These are phyloP conservation scores for Bruchidius siliquastri DNA, from an alignment of 2,888 invertebrate genomes.

Conservation along the genomic window DNA sequence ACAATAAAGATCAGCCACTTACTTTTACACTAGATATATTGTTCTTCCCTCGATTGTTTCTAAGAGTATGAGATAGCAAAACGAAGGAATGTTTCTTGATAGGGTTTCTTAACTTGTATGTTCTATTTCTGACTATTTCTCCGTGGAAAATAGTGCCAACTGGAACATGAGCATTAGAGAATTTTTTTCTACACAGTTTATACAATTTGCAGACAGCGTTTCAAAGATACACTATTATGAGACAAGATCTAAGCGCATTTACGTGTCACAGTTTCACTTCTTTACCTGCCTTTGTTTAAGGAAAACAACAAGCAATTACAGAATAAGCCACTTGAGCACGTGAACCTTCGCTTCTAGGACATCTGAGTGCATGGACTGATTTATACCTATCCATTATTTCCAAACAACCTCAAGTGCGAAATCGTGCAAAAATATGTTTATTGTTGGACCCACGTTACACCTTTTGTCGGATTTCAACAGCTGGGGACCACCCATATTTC, in stretches of 20 bases:
- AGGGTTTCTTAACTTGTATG: too few species aligned
- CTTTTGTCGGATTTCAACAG: background rate
- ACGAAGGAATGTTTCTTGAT: too few species aligned
- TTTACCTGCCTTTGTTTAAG: background rate
- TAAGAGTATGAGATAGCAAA: too few species aligned
- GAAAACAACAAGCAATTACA: constrained; percentile 1
- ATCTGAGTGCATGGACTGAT: background rate
- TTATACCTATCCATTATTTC: background rate
- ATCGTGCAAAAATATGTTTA: constrained; percentile 17
- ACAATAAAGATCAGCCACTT: too few species aligned
- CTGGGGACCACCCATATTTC: constrained; percentile 1
- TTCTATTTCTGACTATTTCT: too few species aligned
- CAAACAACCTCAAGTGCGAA: constrained; percentile 23
- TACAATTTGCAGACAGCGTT: too few species aligned
- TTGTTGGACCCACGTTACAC: background rate
- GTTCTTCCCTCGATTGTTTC: too few species aligned
- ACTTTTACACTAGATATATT: too few species aligned
- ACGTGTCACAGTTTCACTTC: background rate
- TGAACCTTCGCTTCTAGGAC: background rate
- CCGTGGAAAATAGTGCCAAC: too few species aligned
- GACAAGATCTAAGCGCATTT: too few species aligned
- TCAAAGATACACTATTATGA: background rate
- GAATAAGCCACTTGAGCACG: constrained; percentile 1
- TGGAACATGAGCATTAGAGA: too few species aligned
- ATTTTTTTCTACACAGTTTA: too few species aligned